phyloP scores from a whole-genome alignment of 1,140 invertebrate genomes.

The Mizuhopecten yessoensis region DNA sequence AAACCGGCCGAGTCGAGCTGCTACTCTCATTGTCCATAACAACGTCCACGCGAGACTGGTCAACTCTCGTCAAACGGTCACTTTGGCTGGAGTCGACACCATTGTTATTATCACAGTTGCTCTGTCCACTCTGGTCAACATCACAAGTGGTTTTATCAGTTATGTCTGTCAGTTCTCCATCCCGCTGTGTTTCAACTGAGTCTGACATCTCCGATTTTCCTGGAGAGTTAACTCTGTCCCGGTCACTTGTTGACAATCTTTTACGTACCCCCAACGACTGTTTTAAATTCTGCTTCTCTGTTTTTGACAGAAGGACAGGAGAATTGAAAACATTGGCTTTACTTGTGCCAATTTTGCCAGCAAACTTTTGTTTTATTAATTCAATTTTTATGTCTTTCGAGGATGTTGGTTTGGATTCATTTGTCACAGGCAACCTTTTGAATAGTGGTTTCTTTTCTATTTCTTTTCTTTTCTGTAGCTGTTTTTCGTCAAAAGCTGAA shows the following conservation, averaged over 20 bases:
- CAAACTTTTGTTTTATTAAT: conserved; percentile 44
- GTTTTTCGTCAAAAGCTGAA: conserved; percentile 78
- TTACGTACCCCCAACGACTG: conserved; percentile 22
- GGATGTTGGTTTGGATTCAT: not conserved
- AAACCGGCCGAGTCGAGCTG: not conserved
- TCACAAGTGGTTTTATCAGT: not conserved
- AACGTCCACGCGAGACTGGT: not conserved
- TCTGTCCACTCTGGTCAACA: not conserved
- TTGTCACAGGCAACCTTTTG: conserved; percentile 23
- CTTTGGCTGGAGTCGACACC: not conserved
- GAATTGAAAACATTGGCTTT: conserved; percentile 42
- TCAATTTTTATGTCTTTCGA: not conserved
- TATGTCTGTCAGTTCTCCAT: not conserved
- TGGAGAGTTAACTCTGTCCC: not conserved
- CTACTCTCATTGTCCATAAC: not conserved
- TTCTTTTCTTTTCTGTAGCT: conserved; percentile 74
- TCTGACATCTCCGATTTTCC: not conserved
- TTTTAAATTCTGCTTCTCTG: conserved; percentile 40
- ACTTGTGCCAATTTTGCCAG: not conserved
- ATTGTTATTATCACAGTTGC: not conserved
- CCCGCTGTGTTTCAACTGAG: not conserved
- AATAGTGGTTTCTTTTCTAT: conserved; percentile 73
- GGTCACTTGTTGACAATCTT: conserved; percentile 23
- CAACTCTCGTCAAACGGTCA: not conserved
- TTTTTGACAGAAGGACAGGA: conserved; percentile 17